Evolutionary conservation across 2,888 invertebrate genomes (phyloP), one percentile per base, ranked within the genome.

Genomic region (Metallyticus violacea): DNA sequence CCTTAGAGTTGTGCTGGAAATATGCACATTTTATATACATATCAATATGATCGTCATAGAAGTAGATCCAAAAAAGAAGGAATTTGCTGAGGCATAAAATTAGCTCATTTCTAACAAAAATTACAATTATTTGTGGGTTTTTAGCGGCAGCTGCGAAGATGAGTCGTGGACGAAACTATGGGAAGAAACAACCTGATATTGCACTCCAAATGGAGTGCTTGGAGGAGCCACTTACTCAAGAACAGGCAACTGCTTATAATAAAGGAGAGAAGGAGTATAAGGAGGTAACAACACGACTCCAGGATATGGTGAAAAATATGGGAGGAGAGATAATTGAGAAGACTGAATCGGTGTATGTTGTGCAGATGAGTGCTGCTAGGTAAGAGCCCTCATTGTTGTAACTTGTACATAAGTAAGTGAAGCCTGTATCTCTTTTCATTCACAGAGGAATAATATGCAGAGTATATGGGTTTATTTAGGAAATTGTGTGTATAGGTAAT

Each of bases 221-320:
- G 93, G 94, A 95, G 77, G 97, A 97, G 88, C 95, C 95, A 79
- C 92, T 96, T 0, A 94, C 95, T 0, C 94, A 95, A 85, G 93
- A 93, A 1, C 96, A 96, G 90, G 90, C 94, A 26, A 93, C 94
- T 80, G 93, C 94, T 0, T 94, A 94, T 89, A 94, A 94, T 88
- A 93, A 94, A 91, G 93, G 94, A 7, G 93, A 95, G 88, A 94
- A 94, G 88, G 96, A 96, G 89, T 95, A 95, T 89, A 93, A 94
- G 90, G 94, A 94, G 87, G 93, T 95, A 82, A 94, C 94, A 89
- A 93, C 91, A 88, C 94, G 94, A 87, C 90, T 95, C 0, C 94
- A 95, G 90, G 93, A 93, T 15, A 92, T 94, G 89, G 92, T 94
- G 0, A 93, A 93, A 88, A 92, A 92, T 15, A 81, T 85, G 77